Base-by-base conservation (phyloP, 1,140 invertebrate species). In the Sminthurinus signatus region DNA sequence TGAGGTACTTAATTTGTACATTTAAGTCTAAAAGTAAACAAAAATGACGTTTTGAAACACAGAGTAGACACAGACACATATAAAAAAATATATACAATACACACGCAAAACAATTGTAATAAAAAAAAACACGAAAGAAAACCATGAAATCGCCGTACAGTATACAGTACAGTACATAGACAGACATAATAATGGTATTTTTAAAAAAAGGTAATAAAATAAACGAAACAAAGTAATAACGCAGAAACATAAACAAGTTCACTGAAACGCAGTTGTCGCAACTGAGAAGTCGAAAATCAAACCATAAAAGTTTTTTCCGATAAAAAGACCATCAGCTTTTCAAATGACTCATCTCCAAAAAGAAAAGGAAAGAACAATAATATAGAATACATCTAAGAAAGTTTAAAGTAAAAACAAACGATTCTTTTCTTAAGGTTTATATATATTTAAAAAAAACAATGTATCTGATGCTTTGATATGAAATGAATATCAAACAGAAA, bases 201-300 rank as follows among this genome's bases (percentile, higher is more conserved):
- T 17, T 5, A 10, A n/a, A 46, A 17, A 39, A 39, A 42, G n/a
- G 10, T n/a, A 12, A 42, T 12, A 12, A 42, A n/a, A n/a, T 42
- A 42, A 42, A 12, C 39, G 10, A n/a, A 48, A 48, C 5, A 48
- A 48, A 48, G 21, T 48, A 48, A 10, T 14, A 48, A 48, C 5
- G 21, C 50, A 52, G 50, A 57, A 54, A 57, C 32, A 27, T 27
- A 56, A 64, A 64, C 62, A 58, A 64, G 62, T 64, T 64, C 60
- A 67, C 57, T 69, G 58, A 65, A 69, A 25, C n/a, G 57, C 61
- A 68, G 67, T 62, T 64, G 62, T 51, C 62, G 51, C 57, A 64
- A 63, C 62, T 63, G 55, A 58, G 67, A 63, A 69, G 67, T 62
- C 55, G 54, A 69, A 69, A 69, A 61, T 65, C 62, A 69, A n/a